Base-by-base conservation (phyloP, 2,888 invertebrate genomes). In the Drosophila testacea region DNA sequence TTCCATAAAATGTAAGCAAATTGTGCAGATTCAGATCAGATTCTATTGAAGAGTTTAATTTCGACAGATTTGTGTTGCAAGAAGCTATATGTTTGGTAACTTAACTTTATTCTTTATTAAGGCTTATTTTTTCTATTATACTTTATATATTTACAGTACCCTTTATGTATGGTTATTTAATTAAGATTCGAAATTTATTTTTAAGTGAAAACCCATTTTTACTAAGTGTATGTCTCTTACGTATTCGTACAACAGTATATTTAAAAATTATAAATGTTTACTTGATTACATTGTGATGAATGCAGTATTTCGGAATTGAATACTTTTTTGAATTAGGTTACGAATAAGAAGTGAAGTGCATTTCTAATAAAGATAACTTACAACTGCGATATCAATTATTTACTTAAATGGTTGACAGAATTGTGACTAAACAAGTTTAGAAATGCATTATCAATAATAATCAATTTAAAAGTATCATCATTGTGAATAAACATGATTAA, bases 31-130 rank as follows among this genome's bases (percentile, higher is more conserved):
- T 16, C 0, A 16, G 13, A 5, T 6, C n/a, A 6, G 39, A 39
- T 39, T 13, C 13, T 13, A 39, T 39, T 39, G 39, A 39, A 6
- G 38, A n/a, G 38, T 38, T 13, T 39, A 6, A 39, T 39, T 39
- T 11, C 13, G 13, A 52, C 9, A 10, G 6, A 39, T 39, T 32
- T 42, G 32, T 2, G 0, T 1, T 7, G 7, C 5, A 32, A 42
- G 22, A 13, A 7, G 13, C 7, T 13, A 13, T 1, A 22, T 36
- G n/a, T 39, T 30, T 36, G 34, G 32, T 55, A 50, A 42, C 52
- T 64, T 82, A 68, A 60, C 65, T 38, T 55, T 68, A 75, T 54
- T 65, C 28, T 79, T 81, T 79, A 81, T 82, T 72, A 69, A 66
- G 52, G 59, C 69, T 82, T 64, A 50, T 50, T 66, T 61, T 22